Evolutionary conservation across 2,888 invertebrate species (phyloP).

Genomic region (Andrena minutula): DNA sequence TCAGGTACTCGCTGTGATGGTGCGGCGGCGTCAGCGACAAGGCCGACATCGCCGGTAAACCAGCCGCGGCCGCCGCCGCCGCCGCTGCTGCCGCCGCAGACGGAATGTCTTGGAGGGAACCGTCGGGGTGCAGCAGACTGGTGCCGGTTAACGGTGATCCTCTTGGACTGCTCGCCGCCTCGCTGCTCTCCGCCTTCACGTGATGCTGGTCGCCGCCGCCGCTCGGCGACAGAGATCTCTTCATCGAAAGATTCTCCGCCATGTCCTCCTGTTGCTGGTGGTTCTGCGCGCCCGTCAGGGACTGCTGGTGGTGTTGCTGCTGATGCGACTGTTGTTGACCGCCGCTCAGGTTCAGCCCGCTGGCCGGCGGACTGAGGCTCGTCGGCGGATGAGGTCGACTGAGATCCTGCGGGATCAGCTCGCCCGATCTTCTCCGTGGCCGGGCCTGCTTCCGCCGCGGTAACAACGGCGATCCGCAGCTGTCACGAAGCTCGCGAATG

Average conservation of each 20-base stretch:
- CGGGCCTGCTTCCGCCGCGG: constrained; percentile 94
- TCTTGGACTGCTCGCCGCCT: constrained; percentile 81
- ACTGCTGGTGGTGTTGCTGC: constrained; percentile 66
- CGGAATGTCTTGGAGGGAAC: constrained; percentile 83
- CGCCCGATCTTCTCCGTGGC: constrained; percentile 93
- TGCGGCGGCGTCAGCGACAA: constrained; percentile 93
- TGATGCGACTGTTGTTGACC: constrained; percentile 64
- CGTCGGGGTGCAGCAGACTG: constrained; percentile 77
- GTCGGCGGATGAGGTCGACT: constrained; percentile 83
- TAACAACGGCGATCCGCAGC: constrained; percentile 91
- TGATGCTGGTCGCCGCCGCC: constrained; percentile 55
- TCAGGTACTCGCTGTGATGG: constrained; percentile 85
- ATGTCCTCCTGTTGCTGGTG: constrained; percentile 78
- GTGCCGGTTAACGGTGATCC: constrained; percentile 79
- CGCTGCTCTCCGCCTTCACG: constrained; percentile 81
- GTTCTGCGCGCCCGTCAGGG: constrained; percentile 57
- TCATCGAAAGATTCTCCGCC: constrained; percentile 83
- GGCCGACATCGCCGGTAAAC: constrained; percentile 86
- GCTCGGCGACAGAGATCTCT: constrained; percentile 76
- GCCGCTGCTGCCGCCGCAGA: constrained; percentile 82
- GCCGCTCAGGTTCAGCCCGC: constrained; percentile 75
- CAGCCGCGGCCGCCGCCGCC: constrained; percentile 89
- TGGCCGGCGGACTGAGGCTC: constrained; percentile 80
- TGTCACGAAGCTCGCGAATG: constrained; percentile 83
- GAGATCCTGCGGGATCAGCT: constrained; percentile 89